phyloP scores from a whole-genome alignment of 1,140 invertebrate genomes.

The Riptortus pedestris region DNA sequence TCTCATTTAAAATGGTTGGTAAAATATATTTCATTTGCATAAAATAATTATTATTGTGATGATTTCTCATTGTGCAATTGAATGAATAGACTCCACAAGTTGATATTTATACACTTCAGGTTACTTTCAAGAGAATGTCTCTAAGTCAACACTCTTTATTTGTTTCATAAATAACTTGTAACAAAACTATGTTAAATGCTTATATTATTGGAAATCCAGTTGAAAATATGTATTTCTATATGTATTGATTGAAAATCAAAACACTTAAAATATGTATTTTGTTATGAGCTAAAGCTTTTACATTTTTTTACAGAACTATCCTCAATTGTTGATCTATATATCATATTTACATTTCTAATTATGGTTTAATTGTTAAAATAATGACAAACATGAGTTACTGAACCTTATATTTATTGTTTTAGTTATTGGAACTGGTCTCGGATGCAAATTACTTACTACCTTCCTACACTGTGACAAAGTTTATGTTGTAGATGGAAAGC shows the following conservation, averaged over 20 bases:
- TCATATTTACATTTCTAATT: not conserved
- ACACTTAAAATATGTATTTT: not conserved
- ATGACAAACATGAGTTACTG: not conserved
- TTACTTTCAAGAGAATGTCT: no score
- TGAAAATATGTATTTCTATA: no score
- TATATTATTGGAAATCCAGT: no score
- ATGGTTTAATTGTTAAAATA: not conserved
- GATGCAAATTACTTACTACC: constrained; percentile 33
- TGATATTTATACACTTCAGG: no score
- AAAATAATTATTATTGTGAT: no score
- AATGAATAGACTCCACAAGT: no score
- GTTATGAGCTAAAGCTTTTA: not conserved
- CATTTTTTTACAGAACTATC: not conserved
- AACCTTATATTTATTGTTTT: not conserved
- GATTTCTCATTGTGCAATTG: no score
- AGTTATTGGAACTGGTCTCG: constrained; percentile 28
- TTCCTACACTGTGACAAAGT: constrained; percentile 32
- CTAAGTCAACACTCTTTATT: no score
- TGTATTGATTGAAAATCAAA: not conserved
- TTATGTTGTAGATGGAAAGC: constrained; percentile 31
- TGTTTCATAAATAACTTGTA: no score
- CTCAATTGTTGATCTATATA: not conserved
- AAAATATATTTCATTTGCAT: no score
- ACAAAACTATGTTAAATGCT: no score
- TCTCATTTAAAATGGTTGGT: no score